Conservation (phyloP, 2,888 invertebrate genomes). For the Mythimna albipuncta region DNA sequence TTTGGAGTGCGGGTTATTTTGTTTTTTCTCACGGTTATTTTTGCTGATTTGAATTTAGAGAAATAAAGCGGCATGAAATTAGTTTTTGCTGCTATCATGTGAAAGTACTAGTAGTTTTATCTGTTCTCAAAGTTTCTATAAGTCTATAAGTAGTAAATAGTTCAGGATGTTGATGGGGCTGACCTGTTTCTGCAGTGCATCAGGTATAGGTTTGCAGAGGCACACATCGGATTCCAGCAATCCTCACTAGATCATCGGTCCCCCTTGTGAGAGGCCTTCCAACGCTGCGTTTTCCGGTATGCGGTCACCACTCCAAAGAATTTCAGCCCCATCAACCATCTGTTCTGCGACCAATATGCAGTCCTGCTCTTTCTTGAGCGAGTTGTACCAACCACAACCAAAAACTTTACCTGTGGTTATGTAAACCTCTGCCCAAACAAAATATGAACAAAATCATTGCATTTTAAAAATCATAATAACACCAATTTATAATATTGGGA, state of each 20-base stretch:
- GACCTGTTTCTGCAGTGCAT: too few relatives aligned
- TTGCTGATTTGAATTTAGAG: neutral
- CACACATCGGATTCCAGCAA: too few relatives aligned
- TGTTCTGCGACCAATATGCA: too few relatives aligned
- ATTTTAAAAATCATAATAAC: constrained; percentile 35
- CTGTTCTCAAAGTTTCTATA: neutral
- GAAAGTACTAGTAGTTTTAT: neutral
- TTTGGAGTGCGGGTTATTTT: constrained; percentile 20
- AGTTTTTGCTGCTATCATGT: neutral
- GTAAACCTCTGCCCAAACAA: neutral
- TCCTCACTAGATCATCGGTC: too few relatives aligned
- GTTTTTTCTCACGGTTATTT: constrained; percentile 38
- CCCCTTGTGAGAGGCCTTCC: too few relatives aligned
- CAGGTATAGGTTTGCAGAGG: too few relatives aligned
- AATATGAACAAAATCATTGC: neutral
- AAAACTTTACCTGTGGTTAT: too few relatives aligned
- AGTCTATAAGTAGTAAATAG: neutral
- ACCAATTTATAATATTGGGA: neutral
- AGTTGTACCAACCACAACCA: neutral
- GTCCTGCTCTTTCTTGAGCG: neutral
- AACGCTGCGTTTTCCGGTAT: too few relatives aligned
- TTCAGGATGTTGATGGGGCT: neutral
- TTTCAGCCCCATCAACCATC: too few relatives aligned
- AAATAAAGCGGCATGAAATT: neutral
- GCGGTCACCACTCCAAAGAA: too few relatives aligned